phyloP scores from a whole-genome alignment of 64 coral and sea anemone species.

The Montipora cactus region DNA sequence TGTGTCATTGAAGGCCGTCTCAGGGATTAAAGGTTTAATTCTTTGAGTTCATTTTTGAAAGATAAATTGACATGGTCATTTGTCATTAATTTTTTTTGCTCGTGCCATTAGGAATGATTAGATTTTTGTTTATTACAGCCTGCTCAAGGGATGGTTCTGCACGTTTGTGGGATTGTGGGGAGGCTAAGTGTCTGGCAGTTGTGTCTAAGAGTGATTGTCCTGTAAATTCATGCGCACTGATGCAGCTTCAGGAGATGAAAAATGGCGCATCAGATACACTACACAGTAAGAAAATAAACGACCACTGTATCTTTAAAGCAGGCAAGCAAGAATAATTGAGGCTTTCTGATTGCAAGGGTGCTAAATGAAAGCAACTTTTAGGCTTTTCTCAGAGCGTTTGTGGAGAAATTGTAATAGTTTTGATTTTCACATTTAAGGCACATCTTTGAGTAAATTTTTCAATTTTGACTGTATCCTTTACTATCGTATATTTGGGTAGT shows the following conservation, averaged over 20 bases:
- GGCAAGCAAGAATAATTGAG: too few species aligned
- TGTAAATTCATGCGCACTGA: conserved; percentile 81
- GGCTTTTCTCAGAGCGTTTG: too few species aligned
- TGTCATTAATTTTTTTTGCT: not conserved
- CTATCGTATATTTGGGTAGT: not conserved
- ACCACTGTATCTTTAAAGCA: not conserved
- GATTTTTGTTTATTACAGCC: conserved; percentile 49
- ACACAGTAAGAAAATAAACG: conserved; percentile 1
- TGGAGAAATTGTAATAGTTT: too few species aligned
- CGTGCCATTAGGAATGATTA: not conserved
- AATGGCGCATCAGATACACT: conserved; percentile 6
- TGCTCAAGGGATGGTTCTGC: conserved; percentile 88
- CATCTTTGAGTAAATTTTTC: too few species aligned
- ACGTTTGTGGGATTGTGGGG: conserved; percentile 95
- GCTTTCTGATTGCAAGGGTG: too few species aligned
- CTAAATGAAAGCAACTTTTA: too few species aligned
- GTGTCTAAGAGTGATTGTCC: conserved; percentile 73
- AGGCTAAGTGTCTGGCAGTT: conserved; percentile 80
- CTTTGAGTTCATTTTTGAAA: too few species aligned
- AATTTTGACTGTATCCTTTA: not conserved
- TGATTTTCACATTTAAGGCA: too few species aligned
- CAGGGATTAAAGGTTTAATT: too few species aligned
- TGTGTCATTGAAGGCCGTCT: too few species aligned
- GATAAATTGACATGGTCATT: too few species aligned
- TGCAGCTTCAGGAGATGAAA: conserved; percentile 19